Evolutionary conservation across 2,888 invertebrate genomes (phyloP), one percentile per base, ranked within the genome.

Genomic region (Mongoloraphidia duomilia): DNA sequence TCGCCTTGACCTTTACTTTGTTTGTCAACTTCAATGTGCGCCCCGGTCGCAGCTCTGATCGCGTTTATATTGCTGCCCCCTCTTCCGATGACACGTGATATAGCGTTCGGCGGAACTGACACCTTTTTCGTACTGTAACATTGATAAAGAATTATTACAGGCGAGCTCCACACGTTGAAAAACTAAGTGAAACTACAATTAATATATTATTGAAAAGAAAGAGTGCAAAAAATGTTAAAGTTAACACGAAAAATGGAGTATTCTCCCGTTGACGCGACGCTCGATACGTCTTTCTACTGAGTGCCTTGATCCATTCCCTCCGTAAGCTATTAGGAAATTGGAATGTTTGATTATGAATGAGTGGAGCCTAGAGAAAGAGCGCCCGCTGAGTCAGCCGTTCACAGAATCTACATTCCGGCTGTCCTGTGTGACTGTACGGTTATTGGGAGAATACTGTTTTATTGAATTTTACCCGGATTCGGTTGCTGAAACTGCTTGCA

Each of bases 11-110:
- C 87, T 70, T 93, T 92, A 64, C 84, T 84, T 71, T 95, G 94
- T 68, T 97, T 97, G 68, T 97, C 97, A 33, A 97, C 93, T 70
- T 97, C 95, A 63, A 98, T 97, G 65, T 95, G 92, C 6, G 97
- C 97, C 51, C 95, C 94, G 34, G 97, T 96, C 47, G 92, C 88
- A 50, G 91, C 90, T 51, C 97, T 78, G 64, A 98, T 96, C 10
- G 96, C 93, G 71, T 98, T 98, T 61, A 98, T 96, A 70, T 97
- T 97, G 71, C 87, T 89, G 44, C 97, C 97, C 34, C 90, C 94
- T 59, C 97, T 82, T 0, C 97, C 97, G 62, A 98, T 98, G 46
- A 98, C 95, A 49, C 97, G 79, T 51, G 95, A 94, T 53, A 97
- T 96, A 42, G 94, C 95, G 66, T 87, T 87, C 26, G 92, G 82